Percentiles rank a stretch among this genome's conserved stretches.
These are phyloP conservation scores for Ascaphus truei DNA, from an alignment of 2,113 vertebrate species.

Conservation along the genomic window DNA sequence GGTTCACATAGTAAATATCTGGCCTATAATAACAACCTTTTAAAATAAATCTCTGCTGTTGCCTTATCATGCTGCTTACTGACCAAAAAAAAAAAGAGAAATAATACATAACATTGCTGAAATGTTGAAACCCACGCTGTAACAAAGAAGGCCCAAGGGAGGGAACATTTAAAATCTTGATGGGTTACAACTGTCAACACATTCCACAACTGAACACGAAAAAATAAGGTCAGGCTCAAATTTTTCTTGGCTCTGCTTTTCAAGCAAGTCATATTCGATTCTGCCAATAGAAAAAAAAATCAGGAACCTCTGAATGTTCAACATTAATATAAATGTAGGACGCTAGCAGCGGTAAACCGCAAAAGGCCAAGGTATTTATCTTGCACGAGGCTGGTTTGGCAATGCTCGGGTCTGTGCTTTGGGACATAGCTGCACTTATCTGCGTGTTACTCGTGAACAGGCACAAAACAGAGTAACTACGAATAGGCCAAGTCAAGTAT, in stretches of 20 bases:
- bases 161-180: slow-evolving; percentile 54
- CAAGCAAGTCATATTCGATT: slow-evolving; percentile 54
- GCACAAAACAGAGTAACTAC: slow-evolving; percentile 5
- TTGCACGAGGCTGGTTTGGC: slow-evolving; percentile 54
- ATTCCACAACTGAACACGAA: slow-evolving; percentile 54
- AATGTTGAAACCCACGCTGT: slow-evolving; percentile 38
- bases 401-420: slow-evolving; percentile 38
- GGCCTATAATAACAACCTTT: no score
- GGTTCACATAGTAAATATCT: no score
- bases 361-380: slow-evolving; percentile 58
- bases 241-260: slow-evolving; percentile 59
- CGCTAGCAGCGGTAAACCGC: slow-evolving; percentile 55
- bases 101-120: slow-evolving; percentile 32
- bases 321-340: slow-evolving; percentile 55
- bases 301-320: slow-evolving; percentile 53
- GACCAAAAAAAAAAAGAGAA: slow-evolving; percentile 30
- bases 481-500: background rate
- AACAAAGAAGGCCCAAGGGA: slow-evolving; percentile 53
- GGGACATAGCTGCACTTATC: slow-evolving; percentile 50
- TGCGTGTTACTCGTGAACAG: slow-evolving; percentile 40
- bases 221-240: slow-evolving; percentile 51
- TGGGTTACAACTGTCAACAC: slow-evolving; percentile 57
- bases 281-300: slow-evolving; percentile 58
- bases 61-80: background rate
- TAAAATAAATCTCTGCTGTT: background rate